Base-by-base conservation (phyloP, 2,888 invertebrate genomes). In the Epinotia nisella region DNA sequence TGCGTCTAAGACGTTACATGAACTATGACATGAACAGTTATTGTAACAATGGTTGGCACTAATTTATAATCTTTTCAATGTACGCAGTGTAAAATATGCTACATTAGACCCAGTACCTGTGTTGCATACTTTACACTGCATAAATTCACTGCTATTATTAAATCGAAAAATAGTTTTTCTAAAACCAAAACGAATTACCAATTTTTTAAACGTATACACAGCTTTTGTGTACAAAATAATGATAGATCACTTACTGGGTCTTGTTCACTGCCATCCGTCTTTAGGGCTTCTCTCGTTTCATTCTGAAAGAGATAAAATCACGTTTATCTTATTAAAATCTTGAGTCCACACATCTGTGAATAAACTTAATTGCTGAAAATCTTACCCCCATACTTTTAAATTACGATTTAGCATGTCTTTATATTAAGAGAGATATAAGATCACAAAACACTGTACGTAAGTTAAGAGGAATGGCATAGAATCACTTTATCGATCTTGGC, bases 231-330 rank as follows among this genome's bases (percentile, higher is more conserved):
- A 2, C 21, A 24, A 24, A 24, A 24, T 24, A 24, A 24, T 24
- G 2, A 64, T 71, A 62, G 17, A 62, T 61, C 59, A 94, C 96
- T 96, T 88, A 97, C 97, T 79, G 96, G 95, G 82, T 96, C 96
- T 83, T 96, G 96, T 85, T 96, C 96, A 82, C 96, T 97, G 79
- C 96, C 96, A 81, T 97, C 96, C 74, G 96, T 95, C 76, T 95
- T 95, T 45, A 97, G 90, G 0, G 96, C 95, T 85, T 97, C 97
- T 85, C 96, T 94, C 3, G 96, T 96, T 83, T 95, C 95, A 85
- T 95, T 96, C 87, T 94, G 92, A 77, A 85, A 83, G 53, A 69
- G 68, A 74, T 9, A 0, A 39, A 58, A 19, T 49, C 0, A 15
- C 15, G 11, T 55, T 17, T 39, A 15, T 19, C n/a, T 45, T 56